Base-by-base conservation (phyloP, 2,888 invertebrate species). In the Polylopha cassiicola region DNA sequence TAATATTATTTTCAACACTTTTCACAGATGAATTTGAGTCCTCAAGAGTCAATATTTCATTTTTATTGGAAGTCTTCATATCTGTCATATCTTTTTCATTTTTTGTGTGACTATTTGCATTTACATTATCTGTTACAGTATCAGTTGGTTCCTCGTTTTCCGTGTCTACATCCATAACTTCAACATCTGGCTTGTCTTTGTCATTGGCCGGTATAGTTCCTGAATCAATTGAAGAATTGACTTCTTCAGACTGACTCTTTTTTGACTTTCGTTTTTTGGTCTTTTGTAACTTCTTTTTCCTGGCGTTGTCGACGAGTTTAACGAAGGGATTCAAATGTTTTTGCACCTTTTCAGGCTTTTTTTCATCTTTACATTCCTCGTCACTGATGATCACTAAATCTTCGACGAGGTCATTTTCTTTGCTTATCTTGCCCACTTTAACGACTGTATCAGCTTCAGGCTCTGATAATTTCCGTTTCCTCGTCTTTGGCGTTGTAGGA, bases 401-500 rank as follows among this genome's bases (percentile, higher is more conserved):
- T 18, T 74, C 67, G 10, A 47, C 17, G 15, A 60, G 23, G 34
- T 65, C 72, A 50, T 79, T 84, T 62, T 82, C 79, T 52, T 80
- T 79, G 21, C 65, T 58, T 9, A 79, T 59, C 63, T 80, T 86
- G 1, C 78, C 75, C 13, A 82, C 53, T 64, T 87, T 86, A 1
- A 70, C 61, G 3, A 55, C 58, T 3, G 70, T 58, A 46, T 79
- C 82, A 2, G 64, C 55, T 7, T 73, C 67, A 9, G 76, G 57
- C 2, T 67, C 64, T 4, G 85, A 82, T 20, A 86, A 61, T 53
- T 87, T 87, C 34, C 87, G 72, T 46, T 87, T 87, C 39, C 86
- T 73, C 9, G 76, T 58, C 21, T 55, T 67, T 32, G 75, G 58
- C 46, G 58, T 51, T 29, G 59, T 63, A 24, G 73, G 57, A 37